Evolutionary conservation across 2,113 vertebrate genomes (phyloP), one percentile per base, ranked within the genome.

Genomic region (Ophiodon elongatus): DNA sequence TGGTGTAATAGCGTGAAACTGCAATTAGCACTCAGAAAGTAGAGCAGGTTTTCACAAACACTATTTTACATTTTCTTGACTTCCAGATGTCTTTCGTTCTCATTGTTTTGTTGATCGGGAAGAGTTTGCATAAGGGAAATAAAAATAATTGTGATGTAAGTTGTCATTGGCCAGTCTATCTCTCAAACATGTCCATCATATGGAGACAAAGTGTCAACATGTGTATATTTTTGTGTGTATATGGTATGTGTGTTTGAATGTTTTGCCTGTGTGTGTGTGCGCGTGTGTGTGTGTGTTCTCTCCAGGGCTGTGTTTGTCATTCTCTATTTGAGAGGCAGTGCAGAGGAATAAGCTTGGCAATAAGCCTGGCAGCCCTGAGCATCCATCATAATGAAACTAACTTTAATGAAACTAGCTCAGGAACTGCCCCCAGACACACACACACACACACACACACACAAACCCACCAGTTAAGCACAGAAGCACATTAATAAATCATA

Each of bases 311-410:
- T 75, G 72, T 85, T 90, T 82, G 83, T 85, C 83, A 83, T 83
- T 84, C 67, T 88, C 33, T 66, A 80, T 86, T 86, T 77, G 79
- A 89, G 66, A 83, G 79, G 79, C 4, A 73, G 68, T 65, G 82
- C 79, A 81, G 79, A 79, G 29, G 74, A 91, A 88, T 78, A 80
- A 82, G 78, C 83, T 79, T 57, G 41, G n/a, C n/a, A n/a, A 67
- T 79, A 60, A 92, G 85, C 63, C 86, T 84, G 84, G 80, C 79
- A 88, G 88, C 83, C 60, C 70, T 64, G 56, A 87, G 76, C 83
- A 91, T 92, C 86, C 78, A 88, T 92, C 86, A 91, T 84, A 91
- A 90, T 93, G 91, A 92, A 94, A 89, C 85, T 65, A 88, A 79
- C 85, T 89, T 89, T 86, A 93, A 91, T 90, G 85, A 92, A 93